Conservation (phyloP, 2,888 invertebrate genomes). For the Anoplius nigerrimus region DNA sequence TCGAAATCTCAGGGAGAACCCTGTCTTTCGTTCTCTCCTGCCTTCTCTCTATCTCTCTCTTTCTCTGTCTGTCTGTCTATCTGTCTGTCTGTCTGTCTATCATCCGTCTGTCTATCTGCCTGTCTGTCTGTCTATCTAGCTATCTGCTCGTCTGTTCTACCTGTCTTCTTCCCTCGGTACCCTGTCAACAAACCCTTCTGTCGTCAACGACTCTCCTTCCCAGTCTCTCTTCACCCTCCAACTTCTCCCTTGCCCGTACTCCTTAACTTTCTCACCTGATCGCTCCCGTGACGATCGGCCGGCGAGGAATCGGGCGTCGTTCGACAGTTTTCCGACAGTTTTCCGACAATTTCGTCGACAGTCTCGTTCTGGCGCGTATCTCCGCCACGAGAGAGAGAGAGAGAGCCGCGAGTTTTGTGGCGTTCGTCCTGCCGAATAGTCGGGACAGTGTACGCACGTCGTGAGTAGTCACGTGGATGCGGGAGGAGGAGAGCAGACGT, state of each 20-base stretch:
- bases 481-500: not conserved
- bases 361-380: no score
- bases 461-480: slow-evolving; percentile 45
- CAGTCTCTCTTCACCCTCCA: slow-evolving; percentile 3
- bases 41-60: slow-evolving; percentile 24
- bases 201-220: slow-evolving; percentile 2
- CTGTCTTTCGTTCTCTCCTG: slow-evolving; percentile 45
- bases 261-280: slow-evolving; percentile 18
- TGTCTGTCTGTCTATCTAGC: slow-evolving; percentile 3
- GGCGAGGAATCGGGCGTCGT: no score
- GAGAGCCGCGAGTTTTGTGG: not conserved
- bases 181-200: not conserved
- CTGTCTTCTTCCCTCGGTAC: not conserved
- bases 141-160: not conserved
- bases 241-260: slow-evolving; percentile 6
- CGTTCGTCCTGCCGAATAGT: not conserved
- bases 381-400: not conserved
- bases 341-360: no score
- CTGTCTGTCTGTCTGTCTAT: not conserved
- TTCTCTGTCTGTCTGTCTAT: slow-evolving; percentile 17
- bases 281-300: not conserved
- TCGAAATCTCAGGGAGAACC: slow-evolving; percentile 53
- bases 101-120: not conserved
- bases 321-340: no score
- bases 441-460: no score